These are phyloP conservation scores for Epirrhoe alternata DNA, from an alignment of 2,888 invertebrate genomes.

Conservation along the genomic window DNA sequence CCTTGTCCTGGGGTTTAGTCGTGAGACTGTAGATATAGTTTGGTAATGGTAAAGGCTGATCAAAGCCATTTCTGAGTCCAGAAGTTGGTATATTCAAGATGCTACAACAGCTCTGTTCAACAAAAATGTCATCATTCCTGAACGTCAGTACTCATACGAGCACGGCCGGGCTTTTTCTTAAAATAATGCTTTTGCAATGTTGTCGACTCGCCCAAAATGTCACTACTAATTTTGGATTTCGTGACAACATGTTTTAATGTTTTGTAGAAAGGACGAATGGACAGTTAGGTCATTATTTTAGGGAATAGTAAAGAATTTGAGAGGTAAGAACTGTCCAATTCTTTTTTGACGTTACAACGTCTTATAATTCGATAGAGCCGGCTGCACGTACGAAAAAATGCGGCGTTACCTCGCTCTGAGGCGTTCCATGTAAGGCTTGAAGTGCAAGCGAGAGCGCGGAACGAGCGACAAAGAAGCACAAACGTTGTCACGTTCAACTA, in stretches of 20 bases:
- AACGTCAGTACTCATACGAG: slow-evolving; percentile 23
- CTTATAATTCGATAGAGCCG: too few species aligned
- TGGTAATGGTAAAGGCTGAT: not conserved
- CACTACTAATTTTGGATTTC: slow-evolving; percentile 19
- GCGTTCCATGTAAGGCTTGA: too few species aligned
- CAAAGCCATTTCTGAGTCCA: slow-evolving; percentile 2
- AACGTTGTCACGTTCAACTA: too few species aligned
- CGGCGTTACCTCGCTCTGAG: too few species aligned
- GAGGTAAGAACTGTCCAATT: too few species aligned
- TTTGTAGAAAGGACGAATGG: not conserved
- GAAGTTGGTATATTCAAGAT: slow-evolving; percentile 9
- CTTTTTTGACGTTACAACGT: too few species aligned
- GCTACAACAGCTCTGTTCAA: slow-evolving; percentile 17
- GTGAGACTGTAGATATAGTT: too few species aligned
- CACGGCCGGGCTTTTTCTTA: slow-evolving; percentile 26
- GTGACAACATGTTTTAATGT: slow-evolving; percentile 22
- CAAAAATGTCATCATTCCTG: slow-evolving; percentile 33
- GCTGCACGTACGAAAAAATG: too few species aligned
- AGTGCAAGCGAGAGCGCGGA: too few species aligned
- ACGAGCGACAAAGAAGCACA: too few species aligned
- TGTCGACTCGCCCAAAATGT: slow-evolving; percentile 20
- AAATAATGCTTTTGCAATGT: slow-evolving; percentile 23
- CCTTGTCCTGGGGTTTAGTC: too few species aligned
- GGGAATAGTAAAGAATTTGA: not conserved
- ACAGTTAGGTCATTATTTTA: not conserved